A percentile compares a stretch with the other conserved stretches of the same genome.
phyloP scores from a whole-genome alignment of 1,140 invertebrate species.

The Cephus cinctus region DNA sequence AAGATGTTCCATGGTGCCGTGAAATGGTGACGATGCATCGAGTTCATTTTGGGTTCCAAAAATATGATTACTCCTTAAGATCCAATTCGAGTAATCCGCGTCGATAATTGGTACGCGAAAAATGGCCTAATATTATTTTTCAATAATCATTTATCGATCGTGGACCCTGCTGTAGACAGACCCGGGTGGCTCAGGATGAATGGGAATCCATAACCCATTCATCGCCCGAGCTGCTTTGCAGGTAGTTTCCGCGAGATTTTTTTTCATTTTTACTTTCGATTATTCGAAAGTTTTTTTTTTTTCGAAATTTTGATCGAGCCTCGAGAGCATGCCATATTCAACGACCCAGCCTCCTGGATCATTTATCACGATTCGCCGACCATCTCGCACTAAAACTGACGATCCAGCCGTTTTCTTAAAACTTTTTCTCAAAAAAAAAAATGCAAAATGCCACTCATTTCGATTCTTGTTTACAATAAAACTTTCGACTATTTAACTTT shows the following conservation, averaged over 20 bases:
- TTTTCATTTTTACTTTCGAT: constrained; percentile 5
- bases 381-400: too few species aligned
- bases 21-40: too few species aligned
- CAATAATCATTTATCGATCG: too few species aligned
- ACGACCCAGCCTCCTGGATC: constrained; percentile 30
- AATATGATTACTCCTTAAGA: constrained; percentile 14
- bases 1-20: too few species aligned
- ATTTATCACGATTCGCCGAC: constrained; percentile 17
- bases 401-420: too few species aligned
- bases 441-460: too few species aligned
- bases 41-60: constrained; percentile 15
- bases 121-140: constrained; percentile 5
- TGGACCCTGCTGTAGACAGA: too few species aligned
- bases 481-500: too few species aligned
- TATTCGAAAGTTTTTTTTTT: constrained; percentile 20
- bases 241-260: too few species aligned
- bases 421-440: too few species aligned
- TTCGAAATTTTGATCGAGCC: constrained; percentile 15
- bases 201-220: not conserved
- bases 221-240: constrained; percentile 21
- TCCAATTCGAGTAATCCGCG: not conserved
- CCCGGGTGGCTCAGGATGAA: constrained; percentile 30
- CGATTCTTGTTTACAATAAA: too few species aligned
- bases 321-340: constrained; percentile 19
- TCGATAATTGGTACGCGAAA: too few species aligned